Base-by-base conservation (phyloP, 2,113 vertebrate genomes). In the Calyptommatus sinebrachiatus region DNA sequence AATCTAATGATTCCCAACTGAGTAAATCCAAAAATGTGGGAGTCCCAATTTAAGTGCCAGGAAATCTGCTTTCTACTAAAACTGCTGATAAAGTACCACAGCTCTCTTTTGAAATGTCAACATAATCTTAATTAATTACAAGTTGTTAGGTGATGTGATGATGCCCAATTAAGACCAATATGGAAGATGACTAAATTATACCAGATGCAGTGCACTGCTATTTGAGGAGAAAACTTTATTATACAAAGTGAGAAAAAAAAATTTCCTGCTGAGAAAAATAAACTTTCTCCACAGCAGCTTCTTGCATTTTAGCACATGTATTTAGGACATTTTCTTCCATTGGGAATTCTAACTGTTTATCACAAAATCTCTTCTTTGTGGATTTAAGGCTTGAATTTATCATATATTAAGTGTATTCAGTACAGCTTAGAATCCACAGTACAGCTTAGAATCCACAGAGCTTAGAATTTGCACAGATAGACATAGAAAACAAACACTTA, bases 91-190 rank as follows among this genome's bases (percentile, higher is more conserved):
- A 61, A 71, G 83, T 26, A 10, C 26, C 11, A 77, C 18, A 78
- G 70, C 10, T 62, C 18, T 6, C 65, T 75, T 24, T 35, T 35
- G 65, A 68, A 60, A 24, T 77, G 24, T 18, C 3, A 22, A 21
- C 82, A 83, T 76, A 12, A 0, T 11, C 83, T 85, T 72, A 79
- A 74, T 79, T 85, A 70, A 8, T 41, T 60, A 67, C 76, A 8
- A 80, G 61, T 76, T 0, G 0, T 83, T 71, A 78, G 57, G 61
- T 67, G 9, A 41, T 11, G 81, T 0, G 76, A 82, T 53, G 12
- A 5, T 77, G 7, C 73, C 80, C 79, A 69, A 82, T 71, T 73
- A 74, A 71, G 24, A 75, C 2, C 1, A 77, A 60, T 16, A 53
- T 0, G 45, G 7, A 46, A 35, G 7, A 63, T 31, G 71, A 81